Conservation (phyloP, 2,888 invertebrate genomes). For the Melanophora roralis region DNA sequence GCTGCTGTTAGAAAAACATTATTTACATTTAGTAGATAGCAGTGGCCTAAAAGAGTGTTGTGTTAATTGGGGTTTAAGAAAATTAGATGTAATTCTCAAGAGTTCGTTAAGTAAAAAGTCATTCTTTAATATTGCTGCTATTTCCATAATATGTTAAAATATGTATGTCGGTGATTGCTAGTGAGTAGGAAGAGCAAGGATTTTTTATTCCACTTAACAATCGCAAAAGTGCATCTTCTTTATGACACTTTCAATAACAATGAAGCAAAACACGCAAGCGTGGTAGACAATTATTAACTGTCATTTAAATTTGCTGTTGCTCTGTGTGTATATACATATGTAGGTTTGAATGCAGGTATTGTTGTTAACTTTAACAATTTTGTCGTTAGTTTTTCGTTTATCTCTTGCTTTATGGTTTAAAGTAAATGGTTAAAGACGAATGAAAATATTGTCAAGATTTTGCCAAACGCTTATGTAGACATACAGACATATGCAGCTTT, state of each 20-base stretch:
- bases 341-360: conserved; percentile 15
- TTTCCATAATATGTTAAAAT: not conserved
- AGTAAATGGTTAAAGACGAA: conserved; percentile 38
- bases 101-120: conserved; percentile 6
- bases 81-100: not conserved
- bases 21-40: conserved; percentile 47
- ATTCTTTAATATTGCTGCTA: not conserved
- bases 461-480: not conserved
- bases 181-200: conserved; percentile 35
- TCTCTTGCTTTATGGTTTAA: conserved; percentile 11
- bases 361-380: conserved; percentile 14
- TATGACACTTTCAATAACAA: conserved; percentile 58
- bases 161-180: conserved; percentile 23
- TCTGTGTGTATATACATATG: not conserved
- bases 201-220: conserved; percentile 33
- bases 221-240: conserved; percentile 59
- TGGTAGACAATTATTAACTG: conserved; percentile 59
- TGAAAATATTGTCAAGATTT: conserved; percentile 45
- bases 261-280: conserved; percentile 55
- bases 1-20: conserved; percentile 32
- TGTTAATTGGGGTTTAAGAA: not conserved
- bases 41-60: conserved; percentile 26
- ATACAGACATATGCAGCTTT: not conserved
- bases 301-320: conserved; percentile 42
- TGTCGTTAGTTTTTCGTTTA: conserved; percentile 33